These are phyloP conservation scores for Ophion ellenae DNA, from an alignment of 2,888 invertebrate genomes.

Conservation along the genomic window DNA sequence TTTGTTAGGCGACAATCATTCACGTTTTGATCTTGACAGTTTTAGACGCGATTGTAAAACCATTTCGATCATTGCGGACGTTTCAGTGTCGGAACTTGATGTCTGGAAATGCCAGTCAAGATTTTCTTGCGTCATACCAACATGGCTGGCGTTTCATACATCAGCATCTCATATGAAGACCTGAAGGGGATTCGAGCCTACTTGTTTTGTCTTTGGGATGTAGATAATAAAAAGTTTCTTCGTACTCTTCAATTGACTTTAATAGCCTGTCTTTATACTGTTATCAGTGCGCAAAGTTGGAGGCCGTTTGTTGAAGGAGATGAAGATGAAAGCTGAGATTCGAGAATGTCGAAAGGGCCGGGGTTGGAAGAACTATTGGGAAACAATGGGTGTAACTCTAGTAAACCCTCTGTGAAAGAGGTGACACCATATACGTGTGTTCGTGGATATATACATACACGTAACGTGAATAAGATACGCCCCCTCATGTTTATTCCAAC, in stretches of 20 bases:
- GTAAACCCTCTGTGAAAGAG: slow-evolving; percentile 1
- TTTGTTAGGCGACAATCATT: background rate
- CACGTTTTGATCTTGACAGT: background rate
- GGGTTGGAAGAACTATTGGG: slow-evolving; percentile 16
- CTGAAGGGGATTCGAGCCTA: background rate
- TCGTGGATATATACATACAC: background rate
- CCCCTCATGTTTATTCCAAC: slow-evolving; percentile 22
- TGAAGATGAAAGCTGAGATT: background rate
- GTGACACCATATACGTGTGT: background rate
- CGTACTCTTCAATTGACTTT: background rate
- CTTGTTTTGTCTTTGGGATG: background rate
- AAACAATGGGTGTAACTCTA: slow-evolving; percentile 24
- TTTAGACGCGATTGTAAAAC: background rate
- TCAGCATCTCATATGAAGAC: background rate
- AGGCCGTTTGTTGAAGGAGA: background rate
- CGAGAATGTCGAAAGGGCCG: background rate
- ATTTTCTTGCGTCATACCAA: background rate
- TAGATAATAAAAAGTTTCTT: background rate
- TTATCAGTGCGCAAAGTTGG: background rate
- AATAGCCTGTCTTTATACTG: background rate
- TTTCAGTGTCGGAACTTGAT: background rate
- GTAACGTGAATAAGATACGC: slow-evolving; percentile 7
- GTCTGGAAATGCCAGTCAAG: background rate
- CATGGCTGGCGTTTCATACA: background rate
- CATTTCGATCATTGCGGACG: background rate